A percentile compares a stretch with the other conserved stretches of the same genome.
Conservation (phyloP, 2,888 invertebrate species). For the Callyntrura guangdongensis region DNA sequence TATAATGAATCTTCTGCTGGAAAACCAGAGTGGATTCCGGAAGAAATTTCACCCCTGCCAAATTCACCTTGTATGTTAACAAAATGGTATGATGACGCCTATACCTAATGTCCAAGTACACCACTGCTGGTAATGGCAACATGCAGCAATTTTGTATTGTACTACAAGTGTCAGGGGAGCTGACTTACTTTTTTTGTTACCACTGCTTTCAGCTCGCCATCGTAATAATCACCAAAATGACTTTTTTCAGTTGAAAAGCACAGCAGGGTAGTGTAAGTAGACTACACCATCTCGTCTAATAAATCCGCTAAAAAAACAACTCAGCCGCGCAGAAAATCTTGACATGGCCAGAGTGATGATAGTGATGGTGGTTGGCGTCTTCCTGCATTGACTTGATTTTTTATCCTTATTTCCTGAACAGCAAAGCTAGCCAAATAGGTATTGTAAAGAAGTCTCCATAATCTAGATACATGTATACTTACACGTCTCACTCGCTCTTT, state of each 20-base stretch:
- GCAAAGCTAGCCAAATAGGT: neutral
- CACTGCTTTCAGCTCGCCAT: neutral
- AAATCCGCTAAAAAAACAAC: slow-evolving; percentile 43
- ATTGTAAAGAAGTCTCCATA: neutral
- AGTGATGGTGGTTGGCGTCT: neutral
- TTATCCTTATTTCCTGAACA: neutral
- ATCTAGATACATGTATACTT: too few relatives aligned
- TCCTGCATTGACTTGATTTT: neutral
- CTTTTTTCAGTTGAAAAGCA: neutral
- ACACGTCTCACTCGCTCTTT: neutral
- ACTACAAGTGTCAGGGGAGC: slow-evolving; percentile 60
- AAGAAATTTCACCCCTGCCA: neutral
- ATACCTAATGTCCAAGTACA: neutral
- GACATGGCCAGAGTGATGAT: neutral
- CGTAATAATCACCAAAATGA: too few relatives aligned
- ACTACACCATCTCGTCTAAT: slow-evolving; percentile 26
- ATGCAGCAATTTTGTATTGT: slow-evolving; percentile 25
- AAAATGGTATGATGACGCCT: too few relatives aligned
- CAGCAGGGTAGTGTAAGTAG: neutral
- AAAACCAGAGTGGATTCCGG: neutral
- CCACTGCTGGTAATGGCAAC: too few relatives aligned
- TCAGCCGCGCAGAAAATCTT: slow-evolving; percentile 33
- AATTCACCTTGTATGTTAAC: neutral
- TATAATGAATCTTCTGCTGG: too few relatives aligned
- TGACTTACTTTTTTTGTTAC: slow-evolving; percentile 49